Conservation (phyloP, 2,113 vertebrate genomes). For the Corydoras maculifer region DNA sequence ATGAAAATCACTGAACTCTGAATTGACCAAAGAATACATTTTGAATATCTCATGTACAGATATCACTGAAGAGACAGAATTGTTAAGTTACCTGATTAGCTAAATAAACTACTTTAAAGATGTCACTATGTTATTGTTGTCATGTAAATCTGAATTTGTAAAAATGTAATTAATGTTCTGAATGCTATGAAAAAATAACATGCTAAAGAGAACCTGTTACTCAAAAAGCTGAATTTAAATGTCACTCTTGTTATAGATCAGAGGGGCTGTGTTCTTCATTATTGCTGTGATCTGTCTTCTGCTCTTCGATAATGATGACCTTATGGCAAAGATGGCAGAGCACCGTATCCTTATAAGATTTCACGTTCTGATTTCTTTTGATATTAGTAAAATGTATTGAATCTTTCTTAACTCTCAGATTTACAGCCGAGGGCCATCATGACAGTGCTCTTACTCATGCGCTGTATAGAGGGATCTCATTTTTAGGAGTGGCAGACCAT, state of each 20-base stretch:
- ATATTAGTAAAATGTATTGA: neutral
- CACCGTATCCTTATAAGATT: constrained; percentile 89
- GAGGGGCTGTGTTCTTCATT: constrained; percentile 93
- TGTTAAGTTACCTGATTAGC: no score
- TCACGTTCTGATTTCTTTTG: neutral
- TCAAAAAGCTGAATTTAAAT: neutral
- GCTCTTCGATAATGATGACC: constrained; percentile 96
- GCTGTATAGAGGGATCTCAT: constrained; percentile 85
- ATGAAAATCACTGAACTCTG: no score
- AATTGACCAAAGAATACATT: no score
- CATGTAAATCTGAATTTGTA: no score
- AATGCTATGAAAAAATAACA: no score
- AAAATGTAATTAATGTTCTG: neutral
- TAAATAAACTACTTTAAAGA: no score
- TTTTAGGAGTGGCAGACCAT: constrained; percentile 93
- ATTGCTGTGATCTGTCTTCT: constrained; percentile 91
- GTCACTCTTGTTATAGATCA: constrained; percentile 66
- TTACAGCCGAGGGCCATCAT: constrained; percentile 90
- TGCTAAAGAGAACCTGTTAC: neutral
- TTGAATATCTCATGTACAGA: no score
- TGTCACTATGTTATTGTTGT: no score
- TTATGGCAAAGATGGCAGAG: constrained; percentile 98
- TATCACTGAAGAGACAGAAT: no score
- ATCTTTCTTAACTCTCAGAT: constrained; percentile 59
- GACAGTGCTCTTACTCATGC: constrained; percentile 94